Base-by-base conservation (phyloP, 2,797 vertebrate genomes). In the Labroides dimidiatus region DNA sequence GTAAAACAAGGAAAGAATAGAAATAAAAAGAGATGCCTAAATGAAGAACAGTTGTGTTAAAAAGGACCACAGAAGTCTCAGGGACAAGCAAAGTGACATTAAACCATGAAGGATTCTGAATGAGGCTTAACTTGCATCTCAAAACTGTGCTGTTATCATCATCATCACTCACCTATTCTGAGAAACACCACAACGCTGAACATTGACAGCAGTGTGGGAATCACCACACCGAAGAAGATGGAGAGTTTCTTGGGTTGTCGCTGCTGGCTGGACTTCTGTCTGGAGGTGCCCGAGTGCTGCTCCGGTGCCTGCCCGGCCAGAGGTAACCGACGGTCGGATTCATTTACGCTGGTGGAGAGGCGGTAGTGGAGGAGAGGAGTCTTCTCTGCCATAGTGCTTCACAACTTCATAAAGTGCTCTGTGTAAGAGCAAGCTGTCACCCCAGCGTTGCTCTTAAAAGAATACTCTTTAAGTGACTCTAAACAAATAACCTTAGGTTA, bases 171-270 rank as follows among this genome's bases (percentile, higher is more conserved):
- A 97, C 96, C 96, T 54, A 97, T 93, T 17, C 96, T 75, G 51
- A 97, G 93, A 73, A 97, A 97, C 16, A 97, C 72, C 17, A 97
- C 96, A 72, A 97, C 96, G 85, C 96, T 96, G 94, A 97, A 97
- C 96, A 97, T 97, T 0, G 96, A 96, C 74, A 97, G 95, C 73
- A 97, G 60, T 6, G 96, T 97, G 24, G 96, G 96, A 36, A 97
- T 92, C 50, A 97, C 95, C 54, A 97, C 96, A 0, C 96, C 96
- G 89, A 96, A 92, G 91, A 97, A 97, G 10, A 95, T 94, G 84
- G 93, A 93, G 5, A 97, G 95, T 54, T 96, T 96, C 74, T 90
- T 86, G 0, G 73, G 82, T 7, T 83, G 93, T 6, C 30, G 59
- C 16, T 48, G 77, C 2, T 50, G 70, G 10, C 13, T 0, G 2